A percentile compares a stretch with the other conserved stretches of the same genome.
Conservation (phyloP, 2,888 invertebrate species). For the Blomia tropicalis region DNA sequence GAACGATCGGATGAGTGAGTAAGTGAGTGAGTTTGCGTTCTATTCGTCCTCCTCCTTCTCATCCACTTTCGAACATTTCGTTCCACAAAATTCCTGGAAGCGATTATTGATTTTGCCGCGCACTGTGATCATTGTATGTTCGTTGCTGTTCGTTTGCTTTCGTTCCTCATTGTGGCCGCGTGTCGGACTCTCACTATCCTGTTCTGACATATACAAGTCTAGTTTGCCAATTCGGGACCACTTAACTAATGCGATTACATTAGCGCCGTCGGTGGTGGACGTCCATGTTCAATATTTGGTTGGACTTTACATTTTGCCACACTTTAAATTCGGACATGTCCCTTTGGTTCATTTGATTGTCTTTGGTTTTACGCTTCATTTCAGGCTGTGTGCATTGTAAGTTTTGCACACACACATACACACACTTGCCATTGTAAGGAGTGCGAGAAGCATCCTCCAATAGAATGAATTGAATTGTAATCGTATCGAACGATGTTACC, state of each 20-base stretch:
- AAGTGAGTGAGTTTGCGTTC: too few relatives aligned
- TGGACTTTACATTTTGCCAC: neutral
- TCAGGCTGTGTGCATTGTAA: too few relatives aligned
- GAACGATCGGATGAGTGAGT: too few relatives aligned
- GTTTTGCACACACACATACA: too few relatives aligned
- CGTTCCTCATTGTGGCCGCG: neutral
- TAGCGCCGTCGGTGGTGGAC: neutral
- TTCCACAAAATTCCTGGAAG: neutral
- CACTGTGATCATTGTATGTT: slow-evolving; percentile 5
- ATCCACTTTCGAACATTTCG: neutral
- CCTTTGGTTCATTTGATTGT: neutral
- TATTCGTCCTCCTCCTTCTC: neutral
- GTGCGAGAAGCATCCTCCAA: too few relatives aligned
- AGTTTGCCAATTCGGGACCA: too few relatives aligned
- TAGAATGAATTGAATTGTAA: too few relatives aligned
- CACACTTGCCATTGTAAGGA: too few relatives aligned
- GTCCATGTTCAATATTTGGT: too few relatives aligned
- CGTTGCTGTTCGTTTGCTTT: neutral
- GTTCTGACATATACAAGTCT: too few relatives aligned
- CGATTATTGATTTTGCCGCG: slow-evolving; percentile 13
- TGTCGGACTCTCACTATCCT: neutral
- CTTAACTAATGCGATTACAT: slow-evolving; percentile 12
- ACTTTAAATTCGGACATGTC: slow-evolving; percentile 7
- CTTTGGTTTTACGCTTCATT: slow-evolving; percentile 1
- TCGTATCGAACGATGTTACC: too few relatives aligned